Conservation (phyloP, 2,113 vertebrate species). For the Thryonomys swinderianus region DNA sequence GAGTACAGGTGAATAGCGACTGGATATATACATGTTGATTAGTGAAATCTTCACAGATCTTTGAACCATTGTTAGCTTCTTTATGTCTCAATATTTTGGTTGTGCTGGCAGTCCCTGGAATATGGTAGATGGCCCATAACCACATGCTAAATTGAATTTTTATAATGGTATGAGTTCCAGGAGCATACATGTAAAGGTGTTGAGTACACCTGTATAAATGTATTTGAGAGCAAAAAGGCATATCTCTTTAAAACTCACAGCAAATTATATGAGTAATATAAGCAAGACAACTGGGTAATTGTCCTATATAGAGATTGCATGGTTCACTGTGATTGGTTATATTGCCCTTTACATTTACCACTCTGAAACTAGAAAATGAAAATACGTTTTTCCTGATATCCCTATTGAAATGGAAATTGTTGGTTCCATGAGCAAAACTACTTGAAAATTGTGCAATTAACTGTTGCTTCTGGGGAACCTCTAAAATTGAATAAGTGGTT, state of each 20-base stretch:
- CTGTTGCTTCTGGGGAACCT: constrained; percentile 56
- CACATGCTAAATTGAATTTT: constrained; percentile 57
- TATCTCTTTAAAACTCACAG: constrained; percentile 43
- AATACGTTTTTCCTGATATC: constrained; percentile 29
- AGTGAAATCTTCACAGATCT: constrained; percentile 52
- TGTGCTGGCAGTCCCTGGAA: constrained; percentile 56
- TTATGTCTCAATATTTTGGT: constrained; percentile 19
- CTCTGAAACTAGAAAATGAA: constrained; percentile 55
- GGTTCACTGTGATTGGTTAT: constrained; percentile 47
- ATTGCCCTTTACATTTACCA: constrained; percentile 41
- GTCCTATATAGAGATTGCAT: constrained; percentile 30
- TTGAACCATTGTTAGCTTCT: constrained; percentile 59
- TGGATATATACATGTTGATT: constrained; percentile 50
- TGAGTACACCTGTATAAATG: not conserved
- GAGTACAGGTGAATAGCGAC: not conserved
- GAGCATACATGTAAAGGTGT: constrained; percentile 21
- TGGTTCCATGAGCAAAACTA: constrained; percentile 45
- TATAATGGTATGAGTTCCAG: constrained; percentile 32
- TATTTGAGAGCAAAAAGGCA: constrained; percentile 7
- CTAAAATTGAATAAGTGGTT: constrained; percentile 64
- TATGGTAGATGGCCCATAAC: constrained; percentile 50
- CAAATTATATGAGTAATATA: constrained; percentile 48
- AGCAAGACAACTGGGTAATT: constrained; percentile 10
- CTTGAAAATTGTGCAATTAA: constrained; percentile 68
- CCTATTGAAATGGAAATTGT: constrained; percentile 64